phyloP scores from a whole-genome alignment of 2,888 invertebrate species.

The Macropis europaea region DNA sequence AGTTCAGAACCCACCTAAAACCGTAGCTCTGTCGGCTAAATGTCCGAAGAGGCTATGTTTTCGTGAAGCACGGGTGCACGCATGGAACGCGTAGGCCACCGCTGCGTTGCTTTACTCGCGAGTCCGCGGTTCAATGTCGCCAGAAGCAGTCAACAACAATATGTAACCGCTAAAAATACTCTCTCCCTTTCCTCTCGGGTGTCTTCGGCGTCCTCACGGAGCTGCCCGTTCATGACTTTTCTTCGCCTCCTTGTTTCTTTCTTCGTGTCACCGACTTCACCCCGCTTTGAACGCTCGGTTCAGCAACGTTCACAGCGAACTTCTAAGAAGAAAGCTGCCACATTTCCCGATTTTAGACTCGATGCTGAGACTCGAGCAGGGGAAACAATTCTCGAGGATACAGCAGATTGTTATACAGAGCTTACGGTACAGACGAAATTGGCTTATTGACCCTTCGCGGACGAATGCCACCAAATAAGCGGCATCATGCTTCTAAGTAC shows the following conservation, averaged over 20 bases:
- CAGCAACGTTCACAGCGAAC: neutral
- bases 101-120: conserved; percentile 36
- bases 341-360: too few relatives aligned
- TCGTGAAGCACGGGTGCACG: conserved; percentile 17
- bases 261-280: conserved; percentile 28
- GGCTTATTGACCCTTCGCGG: too few relatives aligned
- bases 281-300: conserved; percentile 16
- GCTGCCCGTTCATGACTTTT: conserved; percentile 60
- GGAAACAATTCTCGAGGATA: too few relatives aligned
- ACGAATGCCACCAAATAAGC: too few relatives aligned
- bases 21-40: too few relatives aligned
- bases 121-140: conserved; percentile 70
- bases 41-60: too few relatives aligned
- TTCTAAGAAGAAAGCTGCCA: too few relatives aligned
- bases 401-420: too few relatives aligned
- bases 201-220: conserved; percentile 43
- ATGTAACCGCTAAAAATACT: conserved; percentile 79
- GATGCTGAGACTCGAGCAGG: too few relatives aligned
- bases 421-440: too few relatives aligned
- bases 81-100: conserved; percentile 28
- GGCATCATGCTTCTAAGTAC: too few relatives aligned
- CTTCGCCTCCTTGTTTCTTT: conserved; percentile 46
- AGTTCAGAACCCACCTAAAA: too few relatives aligned
- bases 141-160: conserved; percentile 75
- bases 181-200: conserved; percentile 66